These are phyloP conservation scores for Gulo gulo DNA, from an alignment of 2,113 vertebrate genomes.

Conservation along the genomic window DNA sequence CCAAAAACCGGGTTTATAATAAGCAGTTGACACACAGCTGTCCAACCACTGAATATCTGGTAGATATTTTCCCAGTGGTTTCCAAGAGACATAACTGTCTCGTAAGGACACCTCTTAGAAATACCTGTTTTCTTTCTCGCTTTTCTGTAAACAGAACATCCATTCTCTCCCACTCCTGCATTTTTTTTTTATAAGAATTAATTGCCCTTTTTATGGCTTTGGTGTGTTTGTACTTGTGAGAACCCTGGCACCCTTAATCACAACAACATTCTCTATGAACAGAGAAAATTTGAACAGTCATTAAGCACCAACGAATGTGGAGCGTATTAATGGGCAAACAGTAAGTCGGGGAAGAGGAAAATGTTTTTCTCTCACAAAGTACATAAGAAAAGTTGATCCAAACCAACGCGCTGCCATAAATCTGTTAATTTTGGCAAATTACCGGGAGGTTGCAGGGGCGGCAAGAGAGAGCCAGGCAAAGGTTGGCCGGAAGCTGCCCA, in stretches of 20 bases:
- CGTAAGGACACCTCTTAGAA: neutral
- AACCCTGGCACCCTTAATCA: constrained; percentile 75
- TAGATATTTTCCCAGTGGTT: rapidly evolving
- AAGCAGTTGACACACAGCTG: rapidly evolving
- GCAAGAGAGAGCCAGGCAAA: constrained; percentile 41
- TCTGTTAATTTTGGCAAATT: constrained; percentile 83
- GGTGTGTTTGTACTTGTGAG: constrained; percentile 71
- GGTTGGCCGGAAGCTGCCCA: constrained; percentile 72
- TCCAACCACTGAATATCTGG: neutral
- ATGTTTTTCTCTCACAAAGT: constrained; percentile 76
- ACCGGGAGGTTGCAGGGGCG: constrained; percentile 65
- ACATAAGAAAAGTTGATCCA: constrained; percentile 77
- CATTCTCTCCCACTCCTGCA: neutral
- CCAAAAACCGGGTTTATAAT: rapidly evolving
- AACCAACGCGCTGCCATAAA: constrained; percentile 75
- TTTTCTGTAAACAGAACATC: neutral
- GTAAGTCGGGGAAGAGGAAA: constrained; percentile 69
- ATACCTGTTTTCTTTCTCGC: neutral
- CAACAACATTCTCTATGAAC: constrained; percentile 67
- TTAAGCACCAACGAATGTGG: constrained; percentile 72
- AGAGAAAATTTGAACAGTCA: constrained; percentile 76
- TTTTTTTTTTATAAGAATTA: constrained; percentile 60
- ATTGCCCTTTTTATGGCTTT: constrained; percentile 78
- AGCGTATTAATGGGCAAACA: constrained; percentile 78
- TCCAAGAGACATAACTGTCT: neutral